A percentile compares a stretch with the other conserved stretches of the same genome.
phyloP scores from a whole-genome alignment of 2,113 vertebrate species.

The Montifringilla adamsi region DNA sequence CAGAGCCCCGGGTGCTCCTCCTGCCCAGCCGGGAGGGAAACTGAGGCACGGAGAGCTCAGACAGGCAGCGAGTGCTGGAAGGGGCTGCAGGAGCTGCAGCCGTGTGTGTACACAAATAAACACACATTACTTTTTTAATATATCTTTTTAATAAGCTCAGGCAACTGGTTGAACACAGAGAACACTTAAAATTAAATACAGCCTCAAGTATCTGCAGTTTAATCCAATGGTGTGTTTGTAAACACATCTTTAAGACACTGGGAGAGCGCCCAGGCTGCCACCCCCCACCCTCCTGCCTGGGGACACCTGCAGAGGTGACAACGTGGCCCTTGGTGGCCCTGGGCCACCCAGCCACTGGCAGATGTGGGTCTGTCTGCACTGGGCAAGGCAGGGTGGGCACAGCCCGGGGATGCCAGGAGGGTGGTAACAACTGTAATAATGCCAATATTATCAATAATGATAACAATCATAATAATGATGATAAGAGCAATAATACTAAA shows the following conservation, averaged over 20 bases:
- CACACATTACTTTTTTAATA: accelerated
- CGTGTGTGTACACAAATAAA: background rate
- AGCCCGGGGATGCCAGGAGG: background rate
- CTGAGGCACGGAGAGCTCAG: background rate
- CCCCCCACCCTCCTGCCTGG: background rate
- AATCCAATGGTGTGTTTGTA: accelerated
- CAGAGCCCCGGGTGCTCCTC: background rate
- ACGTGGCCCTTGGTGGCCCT: accelerated
- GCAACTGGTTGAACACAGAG: background rate
- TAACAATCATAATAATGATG: too few species aligned
- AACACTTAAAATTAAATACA: background rate
- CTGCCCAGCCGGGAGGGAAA: background rate
- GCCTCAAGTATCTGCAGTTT: background rate
- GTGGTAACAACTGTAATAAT: accelerated
- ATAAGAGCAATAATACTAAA: too few species aligned
- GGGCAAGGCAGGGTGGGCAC: background rate
- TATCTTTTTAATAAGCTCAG: background rate
- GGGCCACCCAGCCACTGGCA: background rate
- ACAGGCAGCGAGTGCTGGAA: accelerated
- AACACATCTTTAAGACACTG: background rate
- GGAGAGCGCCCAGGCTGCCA: background rate
- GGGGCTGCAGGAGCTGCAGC: background rate
- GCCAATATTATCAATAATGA: background rate
- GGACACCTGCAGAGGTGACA: background rate
- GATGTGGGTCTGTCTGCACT: background rate